Base-by-base conservation (phyloP, 2,888 invertebrate genomes). In the Eupithecia subumbrata region DNA sequence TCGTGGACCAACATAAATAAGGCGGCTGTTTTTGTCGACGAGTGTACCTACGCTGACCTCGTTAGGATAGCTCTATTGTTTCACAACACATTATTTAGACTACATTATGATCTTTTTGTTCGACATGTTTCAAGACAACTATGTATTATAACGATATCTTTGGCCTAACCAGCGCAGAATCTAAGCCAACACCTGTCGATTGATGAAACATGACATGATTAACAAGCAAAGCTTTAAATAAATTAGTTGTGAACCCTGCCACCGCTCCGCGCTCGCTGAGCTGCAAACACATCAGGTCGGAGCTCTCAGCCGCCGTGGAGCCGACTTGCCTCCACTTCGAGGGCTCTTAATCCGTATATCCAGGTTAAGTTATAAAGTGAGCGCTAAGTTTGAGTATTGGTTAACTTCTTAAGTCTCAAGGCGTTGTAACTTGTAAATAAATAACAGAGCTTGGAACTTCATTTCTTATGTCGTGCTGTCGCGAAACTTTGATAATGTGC, bases 1-100 rank as follows among this genome's bases (percentile, higher is more conserved):
- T 76, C 78, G 77, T 72, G 71, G 72, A 76, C 75, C 64, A 81
- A 82, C 80, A 80, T 80, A 81, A 80, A 82, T 80, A 81, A 76
- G 75, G 72, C 66, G 75, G 71, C 68, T 81, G 80, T 80, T 81
- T 81, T 81, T 79, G 79, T 78, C 74, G 67, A 68, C 72, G 76
- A 76, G 77, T 74, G 76, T 66, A 80, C 75, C 72, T 75, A 74
- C 22, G 56, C 74, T 76, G 79, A 71, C 80, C 78, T 56, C 75
- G 71, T 64, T 69, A 69, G 63, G 45, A 68, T 40, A 45, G 22
- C 66, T 37, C 56, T 68, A 71, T 63, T 73, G 76, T 67, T 71
- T 66, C 71, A 40, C 0, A 14, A 18, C 52, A 52, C 52, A n/a
- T 52, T n/a, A n/a, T 22, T 11, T 56, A 56, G 11, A 11, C 56